Conservation (phyloP, 92 coral and sea anemone genomes). For the Pocillopora meandrina region DNA sequence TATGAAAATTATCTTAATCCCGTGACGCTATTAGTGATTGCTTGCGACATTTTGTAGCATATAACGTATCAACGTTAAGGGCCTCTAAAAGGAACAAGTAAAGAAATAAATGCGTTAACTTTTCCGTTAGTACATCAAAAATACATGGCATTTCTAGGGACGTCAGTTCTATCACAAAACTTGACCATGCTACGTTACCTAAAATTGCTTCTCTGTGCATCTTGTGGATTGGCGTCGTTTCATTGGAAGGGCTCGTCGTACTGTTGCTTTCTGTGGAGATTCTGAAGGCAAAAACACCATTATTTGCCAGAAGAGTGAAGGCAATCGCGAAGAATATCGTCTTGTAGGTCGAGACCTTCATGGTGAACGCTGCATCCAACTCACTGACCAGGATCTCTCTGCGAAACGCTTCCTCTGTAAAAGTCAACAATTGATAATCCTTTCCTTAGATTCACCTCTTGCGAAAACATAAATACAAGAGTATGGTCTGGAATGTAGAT, state of each 20-base stretch:
- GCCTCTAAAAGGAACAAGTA: not conserved
- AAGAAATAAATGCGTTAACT: not conserved
- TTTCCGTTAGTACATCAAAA: not conserved
- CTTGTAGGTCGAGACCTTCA: not conserved
- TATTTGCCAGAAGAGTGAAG: not conserved
- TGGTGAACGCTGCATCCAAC: not conserved
- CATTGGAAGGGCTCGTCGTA: not conserved
- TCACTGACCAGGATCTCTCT: too few relatives aligned
- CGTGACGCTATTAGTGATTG: not conserved
- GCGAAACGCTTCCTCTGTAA: not conserved
- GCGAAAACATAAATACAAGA: not conserved
- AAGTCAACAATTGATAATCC: conserved; percentile 21
- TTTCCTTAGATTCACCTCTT: not conserved
- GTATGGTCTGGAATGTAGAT: conserved; percentile 13
- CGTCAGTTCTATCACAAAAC: not conserved
- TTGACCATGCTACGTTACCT: not conserved
- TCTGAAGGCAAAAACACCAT: not conserved
- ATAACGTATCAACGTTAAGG: not conserved
- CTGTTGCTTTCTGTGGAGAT: not conserved
- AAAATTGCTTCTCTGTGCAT: not conserved
- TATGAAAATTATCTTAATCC: conserved; percentile 8
- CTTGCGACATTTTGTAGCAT: not conserved
- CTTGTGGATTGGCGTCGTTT: not conserved
- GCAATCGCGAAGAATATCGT: not conserved
- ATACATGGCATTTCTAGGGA: not conserved